phyloP scores from a whole-genome alignment of 2,888 invertebrate genomes.

The Autographa pulchrina region DNA sequence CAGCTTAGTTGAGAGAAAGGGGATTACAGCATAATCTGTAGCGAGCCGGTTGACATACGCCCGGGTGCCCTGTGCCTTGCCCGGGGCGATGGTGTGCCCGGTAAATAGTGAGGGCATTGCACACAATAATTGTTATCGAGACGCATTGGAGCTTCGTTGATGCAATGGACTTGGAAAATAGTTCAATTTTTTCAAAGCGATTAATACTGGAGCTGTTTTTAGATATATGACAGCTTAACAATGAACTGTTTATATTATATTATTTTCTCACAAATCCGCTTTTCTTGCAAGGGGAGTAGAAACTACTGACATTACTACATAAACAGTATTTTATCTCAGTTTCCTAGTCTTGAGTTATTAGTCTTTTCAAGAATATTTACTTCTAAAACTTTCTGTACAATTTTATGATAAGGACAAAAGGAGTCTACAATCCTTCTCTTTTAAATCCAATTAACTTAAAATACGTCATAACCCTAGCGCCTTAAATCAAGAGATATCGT shows the following conservation, averaged over 20 bases:
- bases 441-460: not conserved
- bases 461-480: not conserved
- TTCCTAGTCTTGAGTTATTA: no score
- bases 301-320: no score
- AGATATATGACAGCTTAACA: not conserved
- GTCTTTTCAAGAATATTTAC: no score
- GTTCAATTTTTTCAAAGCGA: not conserved
- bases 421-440: not conserved
- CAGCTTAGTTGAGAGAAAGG: slow-evolving; percentile 85
- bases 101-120: slow-evolving; percentile 63
- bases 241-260: no score
- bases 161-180: slow-evolving; percentile 27
- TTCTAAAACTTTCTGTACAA: no score
- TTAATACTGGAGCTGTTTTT: not conserved
- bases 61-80: slow-evolving; percentile 61
- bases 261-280: no score
- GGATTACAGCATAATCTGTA: slow-evolving; percentile 86
- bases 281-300: no score
- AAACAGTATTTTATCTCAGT: no score
- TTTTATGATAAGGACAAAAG: no score
- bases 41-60: slow-evolving; percentile 85
- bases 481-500: slow-evolving; percentile 19
- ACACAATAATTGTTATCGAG: slow-evolving; percentile 51
- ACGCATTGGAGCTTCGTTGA: slow-evolving; percentile 45
- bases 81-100: slow-evolving; percentile 70